These are phyloP conservation scores for Triplophysa rosa DNA, from an alignment of 2,113 vertebrate genomes.

Conservation along the genomic window DNA sequence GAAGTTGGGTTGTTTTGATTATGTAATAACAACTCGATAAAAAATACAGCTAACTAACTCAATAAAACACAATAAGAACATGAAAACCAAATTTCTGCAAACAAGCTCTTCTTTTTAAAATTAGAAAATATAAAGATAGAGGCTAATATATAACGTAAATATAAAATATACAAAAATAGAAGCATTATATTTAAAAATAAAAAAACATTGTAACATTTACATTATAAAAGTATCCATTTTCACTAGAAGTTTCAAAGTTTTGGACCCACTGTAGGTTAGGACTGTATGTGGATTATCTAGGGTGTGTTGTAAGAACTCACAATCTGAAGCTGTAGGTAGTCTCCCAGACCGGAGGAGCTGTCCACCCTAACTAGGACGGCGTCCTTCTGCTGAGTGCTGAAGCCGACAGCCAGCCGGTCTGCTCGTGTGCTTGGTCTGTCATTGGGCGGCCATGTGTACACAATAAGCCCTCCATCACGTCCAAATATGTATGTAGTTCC, in stretches of 20 bases:
- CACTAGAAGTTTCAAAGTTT: not conserved
- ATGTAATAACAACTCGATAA: too few relatives aligned
- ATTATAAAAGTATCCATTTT: not conserved
- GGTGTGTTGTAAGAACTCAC: conserved; percentile 77
- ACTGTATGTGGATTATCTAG: conserved; percentile 2
- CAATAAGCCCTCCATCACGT: conserved; percentile 93
- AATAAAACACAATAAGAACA: too few relatives aligned
- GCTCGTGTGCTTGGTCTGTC: conserved; percentile 97
- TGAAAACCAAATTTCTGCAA: too few relatives aligned
- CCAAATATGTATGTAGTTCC: conserved; percentile 99
- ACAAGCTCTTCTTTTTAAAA: too few relatives aligned
- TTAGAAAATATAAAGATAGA: too few relatives aligned
- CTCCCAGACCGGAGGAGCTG: conserved; percentile 94
- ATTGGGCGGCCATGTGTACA: conserved; percentile 98
- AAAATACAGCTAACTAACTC: too few relatives aligned
- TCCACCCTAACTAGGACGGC: conserved; percentile 94
- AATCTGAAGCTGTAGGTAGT: conserved; percentile 97
- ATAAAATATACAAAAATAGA: too few relatives aligned
- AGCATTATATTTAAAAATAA: not conserved
- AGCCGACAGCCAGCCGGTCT: conserved; percentile 95
- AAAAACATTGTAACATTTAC: not conserved
- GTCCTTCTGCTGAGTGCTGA: conserved; percentile 96
- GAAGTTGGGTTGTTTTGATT: too few relatives aligned
- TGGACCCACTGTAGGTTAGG: not conserved
- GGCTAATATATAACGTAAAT: too few relatives aligned